Base-by-base conservation (phyloP, 2,888 invertebrate species). In the Mantis religiosa region DNA sequence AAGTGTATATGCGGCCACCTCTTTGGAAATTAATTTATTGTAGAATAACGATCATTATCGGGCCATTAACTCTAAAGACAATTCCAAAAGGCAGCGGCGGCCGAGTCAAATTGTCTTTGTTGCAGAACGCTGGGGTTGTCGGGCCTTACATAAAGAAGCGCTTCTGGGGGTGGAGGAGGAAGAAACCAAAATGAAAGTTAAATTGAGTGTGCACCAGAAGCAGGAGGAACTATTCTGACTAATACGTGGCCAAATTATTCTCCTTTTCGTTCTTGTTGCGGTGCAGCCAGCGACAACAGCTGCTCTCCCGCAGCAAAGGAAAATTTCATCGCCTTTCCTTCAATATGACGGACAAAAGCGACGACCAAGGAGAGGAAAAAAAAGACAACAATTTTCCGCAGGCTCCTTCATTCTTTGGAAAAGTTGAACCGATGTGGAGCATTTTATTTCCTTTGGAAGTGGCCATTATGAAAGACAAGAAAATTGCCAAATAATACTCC, bases 131-230 rank as follows among this genome's bases (percentile, higher is more conserved):
- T 71, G 20, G 25, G 85, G 85, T 71, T 85, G 85, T 28, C 27
- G 15, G 85, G 86, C 28, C 86, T 86, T 86, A 81, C 86, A 86
- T 86, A 86, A 86, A 86, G 86, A 86, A 86, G 30, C 54, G 15
- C 54, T 28, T 20, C 20, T 28, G 28, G 27, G 54, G 28, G 86
- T 30, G 28, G 47, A 41, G 9, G 6, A 54, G 47, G 85, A 9
- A 30, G 83, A 86, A 89, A 84, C 89, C 88, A 82, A 89, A 84
- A 89, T 88, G 89, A 89, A 87, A 89, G 89, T 89, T 87, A 87
- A 89, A 89, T 89, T 89, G 89, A 85, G 85, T 84, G 89, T 88
- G 81, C 54, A 71, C 20, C 54, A 71, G 54, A 41, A 41, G 41
- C 54, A 71, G 54, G 30, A 83, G 88, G 87, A 89, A 82, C 88